phyloP scores from a whole-genome alignment of 2,888 invertebrate genomes.

The Elgonia sp. region DNA sequence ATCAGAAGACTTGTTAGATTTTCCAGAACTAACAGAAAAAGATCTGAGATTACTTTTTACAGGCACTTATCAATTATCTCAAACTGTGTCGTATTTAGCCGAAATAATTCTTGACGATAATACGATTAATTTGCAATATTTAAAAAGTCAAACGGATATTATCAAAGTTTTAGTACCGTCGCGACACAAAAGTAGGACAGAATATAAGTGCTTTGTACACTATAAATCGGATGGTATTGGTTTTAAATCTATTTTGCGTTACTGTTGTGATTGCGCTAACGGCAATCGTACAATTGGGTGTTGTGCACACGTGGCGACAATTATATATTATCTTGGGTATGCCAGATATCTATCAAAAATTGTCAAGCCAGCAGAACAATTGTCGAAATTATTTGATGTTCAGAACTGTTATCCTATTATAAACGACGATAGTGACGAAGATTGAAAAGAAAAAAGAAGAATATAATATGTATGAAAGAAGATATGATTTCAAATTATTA shows the following conservation, averaged over 20 bases:
- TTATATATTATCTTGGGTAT: slow-evolving; percentile 17
- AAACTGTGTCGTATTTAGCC: neutral
- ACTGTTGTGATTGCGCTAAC: slow-evolving; percentile 19
- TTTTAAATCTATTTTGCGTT: neutral
- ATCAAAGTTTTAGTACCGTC: too few species aligned
- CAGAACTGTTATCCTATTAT: slow-evolving; percentile 11
- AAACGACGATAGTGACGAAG: slow-evolving; percentile 29
- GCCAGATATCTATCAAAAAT: slow-evolving; percentile 24
- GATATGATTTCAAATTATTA: too few species aligned
- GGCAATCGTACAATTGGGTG: slow-evolving; percentile 22
- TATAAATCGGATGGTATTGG: neutral
- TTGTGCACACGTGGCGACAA: slow-evolving; percentile 20
- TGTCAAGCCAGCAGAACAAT: neutral
- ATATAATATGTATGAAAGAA: too few species aligned
- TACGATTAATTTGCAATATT: too few species aligned
- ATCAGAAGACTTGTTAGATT: too few species aligned
- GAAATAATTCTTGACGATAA: too few species aligned
- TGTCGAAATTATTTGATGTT: slow-evolving; percentile 2
- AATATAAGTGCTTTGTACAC: slow-evolving; percentile 7
- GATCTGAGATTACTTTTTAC: neutral
- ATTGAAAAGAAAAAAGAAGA: too few species aligned
- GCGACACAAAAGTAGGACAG: neutral
- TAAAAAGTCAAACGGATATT: too few species aligned
- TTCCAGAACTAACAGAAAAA: neutral
- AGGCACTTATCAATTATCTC: slow-evolving; percentile 4